Evolutionary conservation across 1,140 invertebrate species (phyloP), one percentile per base, ranked within the genome.

Genomic region (Drusus annulatus): DNA sequence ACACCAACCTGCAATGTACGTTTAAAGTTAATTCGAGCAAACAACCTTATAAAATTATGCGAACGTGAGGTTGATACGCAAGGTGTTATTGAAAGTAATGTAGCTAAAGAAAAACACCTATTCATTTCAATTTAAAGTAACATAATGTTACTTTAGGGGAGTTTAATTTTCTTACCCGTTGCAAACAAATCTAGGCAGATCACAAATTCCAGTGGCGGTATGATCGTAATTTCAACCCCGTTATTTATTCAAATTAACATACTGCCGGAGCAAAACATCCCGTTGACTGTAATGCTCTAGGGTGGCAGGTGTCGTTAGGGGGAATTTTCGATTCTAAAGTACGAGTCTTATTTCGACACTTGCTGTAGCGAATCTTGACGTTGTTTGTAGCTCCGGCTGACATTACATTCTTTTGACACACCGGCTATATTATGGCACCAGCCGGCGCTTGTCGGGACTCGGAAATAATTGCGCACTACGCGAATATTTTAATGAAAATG

Each of bases 211-310:
- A 45, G 36, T 23, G 8, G 56, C 56, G 17, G 15, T 60, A 17
- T 23, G 56, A 60, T 21, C 56, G 56, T 60, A 60, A 60, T 60
- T 60, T 60, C 19, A 6, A 60, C 56, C 56, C 56, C 19, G 56
- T 60, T 60, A 60, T 60, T 60, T 60, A 60, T 60, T 60, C 56
- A 60, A 60, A 7, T 60, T 60, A 21, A 60, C 56, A 60, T 60
- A 60, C 56, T 60, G 56, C 23, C 23, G 17, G 56, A 60, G 56
- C 56, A 60, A 60, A 60, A 60, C 56, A 60, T 60, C 56, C 17
- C 56, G 23, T 60, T 60, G 56, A 60, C 17, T 60, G 17, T 21
- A 36, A 36, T 21, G 54, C 17, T 21, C 8, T 21, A 58, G 56
- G 17, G 56, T 60, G 10, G 17, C 17, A 19, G 23, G 23, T 60